Conservation (phyloP, 2,113 vertebrate species). For the Camelus bactrianus region DNA sequence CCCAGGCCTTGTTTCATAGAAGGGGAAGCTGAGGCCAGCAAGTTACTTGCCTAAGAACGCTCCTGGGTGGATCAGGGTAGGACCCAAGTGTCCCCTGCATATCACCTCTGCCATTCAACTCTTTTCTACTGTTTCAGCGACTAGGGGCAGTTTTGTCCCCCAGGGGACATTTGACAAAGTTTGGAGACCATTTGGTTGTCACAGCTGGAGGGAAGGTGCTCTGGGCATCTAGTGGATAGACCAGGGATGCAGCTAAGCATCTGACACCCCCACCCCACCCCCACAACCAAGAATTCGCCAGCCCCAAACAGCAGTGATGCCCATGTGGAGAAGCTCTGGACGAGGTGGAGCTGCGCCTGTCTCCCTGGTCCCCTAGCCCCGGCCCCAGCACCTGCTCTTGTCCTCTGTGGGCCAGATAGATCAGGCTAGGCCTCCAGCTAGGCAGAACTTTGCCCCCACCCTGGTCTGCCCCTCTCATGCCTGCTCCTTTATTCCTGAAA, state of each 20-base stretch:
- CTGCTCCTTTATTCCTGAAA: constrained; percentile 37
- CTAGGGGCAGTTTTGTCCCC: not conserved
- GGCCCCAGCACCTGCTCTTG: not conserved
- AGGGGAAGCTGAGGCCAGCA: constrained; percentile 11
- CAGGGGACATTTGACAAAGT: not conserved
- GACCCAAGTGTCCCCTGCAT: not conserved
- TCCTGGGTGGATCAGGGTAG: not conserved
- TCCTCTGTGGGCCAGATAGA: not conserved
- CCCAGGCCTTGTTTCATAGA: not conserved
- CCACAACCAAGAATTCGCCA: not conserved
- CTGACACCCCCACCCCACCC: not conserved
- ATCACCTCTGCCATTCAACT: not conserved
- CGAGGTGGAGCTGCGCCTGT: not conserved
- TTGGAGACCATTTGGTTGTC: constrained; percentile 16
- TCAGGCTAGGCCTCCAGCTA: not conserved
- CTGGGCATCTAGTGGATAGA: not conserved
- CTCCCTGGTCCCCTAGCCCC: rapidly evolving
- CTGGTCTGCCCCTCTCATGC: not conserved
- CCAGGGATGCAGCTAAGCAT: not conserved
- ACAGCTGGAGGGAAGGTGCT: not conserved
- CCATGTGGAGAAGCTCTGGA: not conserved
- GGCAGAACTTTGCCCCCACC: not conserved
- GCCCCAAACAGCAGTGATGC: not conserved
- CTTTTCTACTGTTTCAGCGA: not conserved
- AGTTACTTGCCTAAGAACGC: not conserved